Evolutionary conservation across 2,888 invertebrate genomes (phyloP).

Genomic region (Drosophila tanythrix): DNA sequence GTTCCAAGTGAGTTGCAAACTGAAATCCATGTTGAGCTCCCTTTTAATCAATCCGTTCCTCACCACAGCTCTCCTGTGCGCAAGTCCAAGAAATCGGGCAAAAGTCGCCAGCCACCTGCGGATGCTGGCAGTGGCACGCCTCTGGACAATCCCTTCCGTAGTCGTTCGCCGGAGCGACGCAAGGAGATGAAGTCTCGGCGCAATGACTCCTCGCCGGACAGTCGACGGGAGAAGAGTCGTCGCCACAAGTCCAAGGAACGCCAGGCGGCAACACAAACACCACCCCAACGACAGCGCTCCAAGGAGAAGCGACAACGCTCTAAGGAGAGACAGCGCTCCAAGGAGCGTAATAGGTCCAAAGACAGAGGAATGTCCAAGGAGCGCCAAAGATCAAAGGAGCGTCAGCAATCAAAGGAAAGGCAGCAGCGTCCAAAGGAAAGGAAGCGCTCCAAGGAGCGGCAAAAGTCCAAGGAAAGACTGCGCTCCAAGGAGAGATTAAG

Average conservation of each 20-base stretch:
- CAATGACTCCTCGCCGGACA: constrained; percentile 62
- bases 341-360: constrained; percentile 39
- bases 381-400: constrained; percentile 51
- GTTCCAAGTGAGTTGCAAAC: constrained; percentile 85
- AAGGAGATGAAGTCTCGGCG: constrained; percentile 55
- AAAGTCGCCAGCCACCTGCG: constrained; percentile 23
- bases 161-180: constrained; percentile 78
- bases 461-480: constrained; percentile 31
- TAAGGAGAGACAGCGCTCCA: constrained; percentile 38
- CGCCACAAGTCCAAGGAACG: constrained; percentile 37
- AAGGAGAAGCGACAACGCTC: constrained; percentile 35
- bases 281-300: constrained; percentile 25
- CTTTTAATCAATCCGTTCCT: neutral
- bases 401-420: constrained; percentile 23
- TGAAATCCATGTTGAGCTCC: neutral
- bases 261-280: constrained; percentile 13
- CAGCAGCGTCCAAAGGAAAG: constrained; percentile 33
- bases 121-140: constrained; percentile 37
- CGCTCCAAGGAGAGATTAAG: constrained; percentile 25
- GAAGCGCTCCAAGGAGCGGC: constrained; percentile 35
- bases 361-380: constrained; percentile 34
- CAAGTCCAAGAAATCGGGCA: constrained; percentile 45
- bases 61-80: constrained; percentile 67
- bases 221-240: constrained; percentile 36
- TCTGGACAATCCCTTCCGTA: constrained; percentile 72